phyloP scores from a whole-genome alignment of 2,797 vertebrate species.

The Megalops cyprinoides region DNA sequence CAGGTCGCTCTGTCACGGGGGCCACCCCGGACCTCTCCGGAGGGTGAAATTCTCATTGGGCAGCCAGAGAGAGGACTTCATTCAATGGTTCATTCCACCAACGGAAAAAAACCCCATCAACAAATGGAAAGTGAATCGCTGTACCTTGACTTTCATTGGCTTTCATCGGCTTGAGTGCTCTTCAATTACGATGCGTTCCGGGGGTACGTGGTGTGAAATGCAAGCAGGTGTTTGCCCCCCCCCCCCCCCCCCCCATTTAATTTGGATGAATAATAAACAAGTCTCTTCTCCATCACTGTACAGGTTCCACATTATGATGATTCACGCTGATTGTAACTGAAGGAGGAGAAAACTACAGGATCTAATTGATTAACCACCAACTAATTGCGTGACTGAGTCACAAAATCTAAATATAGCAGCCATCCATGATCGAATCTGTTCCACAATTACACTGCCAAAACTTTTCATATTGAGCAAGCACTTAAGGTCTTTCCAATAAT shows the following conservation, averaged over 20 bases:
- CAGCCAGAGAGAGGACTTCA: background rate
- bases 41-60: background rate
- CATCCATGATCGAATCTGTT: background rate
- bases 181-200: background rate
- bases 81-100: background rate
- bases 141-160: background rate
- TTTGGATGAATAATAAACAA: background rate
- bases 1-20: too few relatives aligned
- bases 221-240: background rate
- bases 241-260: background rate
- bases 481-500: background rate
- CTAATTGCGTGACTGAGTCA: background rate
- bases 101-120: background rate
- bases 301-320: constrained; percentile 59
- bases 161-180: background rate
- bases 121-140: background rate
- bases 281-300: background rate
- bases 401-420: background rate
- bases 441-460: background rate
- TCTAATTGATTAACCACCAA: constrained; percentile 14
- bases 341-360: background rate
- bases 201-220: background rate
- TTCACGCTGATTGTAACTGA: constrained; percentile 61
- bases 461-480: too few relatives aligned
- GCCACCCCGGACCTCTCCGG: too few relatives aligned